These are phyloP conservation scores for Dinocampus coccinellae DNA, from an alignment of 2,888 invertebrate species.

Conservation along the genomic window DNA sequence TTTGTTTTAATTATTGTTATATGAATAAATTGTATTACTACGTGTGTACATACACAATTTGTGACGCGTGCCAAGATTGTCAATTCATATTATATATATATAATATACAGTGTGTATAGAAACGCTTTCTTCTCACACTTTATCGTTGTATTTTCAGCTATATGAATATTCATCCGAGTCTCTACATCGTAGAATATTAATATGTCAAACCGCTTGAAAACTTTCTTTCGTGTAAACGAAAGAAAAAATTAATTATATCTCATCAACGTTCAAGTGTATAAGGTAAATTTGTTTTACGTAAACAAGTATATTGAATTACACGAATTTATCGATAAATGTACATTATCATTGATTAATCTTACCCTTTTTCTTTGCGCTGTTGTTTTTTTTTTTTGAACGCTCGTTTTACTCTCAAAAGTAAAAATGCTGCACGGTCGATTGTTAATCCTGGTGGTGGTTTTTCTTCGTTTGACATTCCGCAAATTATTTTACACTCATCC, in stretches of 20 bases:
- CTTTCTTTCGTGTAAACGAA: background rate
- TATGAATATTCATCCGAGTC: constrained; percentile 12
- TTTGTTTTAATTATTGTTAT: background rate
- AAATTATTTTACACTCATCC: background rate
- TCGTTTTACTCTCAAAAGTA: constrained; percentile 87
- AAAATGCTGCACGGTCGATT: constrained; percentile 90
- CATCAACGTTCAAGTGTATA: background rate
- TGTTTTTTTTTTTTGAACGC: constrained; percentile 92
- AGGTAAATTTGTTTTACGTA: background rate
- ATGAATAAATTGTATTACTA: background rate
- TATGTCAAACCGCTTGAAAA: constrained; percentile 11
- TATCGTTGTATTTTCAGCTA: background rate
- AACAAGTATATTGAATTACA: background rate
- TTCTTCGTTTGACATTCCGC: constrained; percentile 65
- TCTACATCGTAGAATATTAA: constrained; percentile 4
- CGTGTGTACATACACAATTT: background rate
- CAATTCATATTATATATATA: background rate
- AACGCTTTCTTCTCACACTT: background rate
- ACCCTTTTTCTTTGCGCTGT: constrained; percentile 89
- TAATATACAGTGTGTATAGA: background rate
- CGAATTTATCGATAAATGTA: background rate
- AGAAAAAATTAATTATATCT: constrained; percentile 1
- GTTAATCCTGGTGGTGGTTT: constrained; percentile 78
- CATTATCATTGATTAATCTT: constrained; percentile 55
- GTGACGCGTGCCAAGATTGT: background rate